Percentiles rank a stretch among this genome's conserved stretches.
phyloP scores from a whole-genome alignment of 2,888 invertebrate species.

The Eupelmus urozonus region DNA sequence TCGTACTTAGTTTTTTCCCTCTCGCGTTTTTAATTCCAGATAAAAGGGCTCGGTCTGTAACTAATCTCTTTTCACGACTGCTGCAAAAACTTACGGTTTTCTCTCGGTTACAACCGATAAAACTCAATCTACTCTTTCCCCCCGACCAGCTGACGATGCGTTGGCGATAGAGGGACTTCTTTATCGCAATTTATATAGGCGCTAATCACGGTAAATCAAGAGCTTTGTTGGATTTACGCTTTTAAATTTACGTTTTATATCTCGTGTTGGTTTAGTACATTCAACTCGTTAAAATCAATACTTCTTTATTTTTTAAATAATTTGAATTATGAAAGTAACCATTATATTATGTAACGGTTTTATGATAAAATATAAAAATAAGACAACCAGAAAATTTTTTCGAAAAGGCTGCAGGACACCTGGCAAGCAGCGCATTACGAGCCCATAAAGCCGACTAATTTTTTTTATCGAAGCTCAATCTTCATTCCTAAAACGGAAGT shows the following conservation, averaged over 20 bases:
- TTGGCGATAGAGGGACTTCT: not conserved
- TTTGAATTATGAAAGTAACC: too few species aligned
- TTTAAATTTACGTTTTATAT: not conserved
- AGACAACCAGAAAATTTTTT: not conserved
- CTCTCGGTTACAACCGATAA: not conserved
- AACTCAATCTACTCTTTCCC: not conserved
- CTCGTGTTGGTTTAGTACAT: too few species aligned
- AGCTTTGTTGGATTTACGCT: not conserved
- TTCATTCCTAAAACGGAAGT: constrained; percentile 29
- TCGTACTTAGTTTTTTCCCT: not conserved
- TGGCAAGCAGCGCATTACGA: not conserved
- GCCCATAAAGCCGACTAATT: not conserved
- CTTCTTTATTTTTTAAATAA: too few species aligned
- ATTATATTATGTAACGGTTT: too few species aligned
- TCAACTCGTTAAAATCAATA: too few species aligned
- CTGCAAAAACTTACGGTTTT: not conserved
- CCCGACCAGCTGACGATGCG: not conserved
- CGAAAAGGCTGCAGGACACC: not conserved
- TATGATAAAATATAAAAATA: not conserved
- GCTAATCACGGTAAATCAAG: not conserved
- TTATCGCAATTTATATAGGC: constrained; percentile 2
- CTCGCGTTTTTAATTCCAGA: constrained; percentile 31
- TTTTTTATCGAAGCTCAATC: constrained; percentile 1
- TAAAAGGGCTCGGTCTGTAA: constrained; percentile 7
- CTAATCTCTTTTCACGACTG: constrained; percentile 16